phyloP scores from a whole-genome alignment of 2,888 invertebrate species.

The Mythimna ferrago region DNA sequence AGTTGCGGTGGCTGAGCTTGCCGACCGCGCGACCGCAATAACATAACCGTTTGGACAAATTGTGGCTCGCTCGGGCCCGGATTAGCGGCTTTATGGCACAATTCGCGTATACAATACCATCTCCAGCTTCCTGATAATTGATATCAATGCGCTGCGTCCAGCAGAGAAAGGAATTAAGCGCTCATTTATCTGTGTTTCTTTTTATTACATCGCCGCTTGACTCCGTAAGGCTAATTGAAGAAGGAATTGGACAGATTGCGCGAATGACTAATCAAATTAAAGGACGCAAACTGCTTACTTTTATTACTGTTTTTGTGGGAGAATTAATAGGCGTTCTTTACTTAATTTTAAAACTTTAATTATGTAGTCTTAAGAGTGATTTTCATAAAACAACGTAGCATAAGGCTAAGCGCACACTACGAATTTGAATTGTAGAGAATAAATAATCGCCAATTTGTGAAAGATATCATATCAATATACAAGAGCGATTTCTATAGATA shows the following conservation, averaged over 20 bases:
- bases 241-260: slow-evolving; percentile 66
- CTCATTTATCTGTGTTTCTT: slow-evolving; percentile 79
- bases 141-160: slow-evolving; percentile 85
- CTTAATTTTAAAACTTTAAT: neutral
- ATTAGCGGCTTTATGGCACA: slow-evolving; percentile 89
- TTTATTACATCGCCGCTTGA: slow-evolving; percentile 78
- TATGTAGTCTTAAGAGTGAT: neutral
- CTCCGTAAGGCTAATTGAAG: slow-evolving; percentile 68
- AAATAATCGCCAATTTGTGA: neutral
- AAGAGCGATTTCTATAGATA: no score
- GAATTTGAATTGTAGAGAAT: neutral
- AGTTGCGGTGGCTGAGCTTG: slow-evolving; percentile 80
- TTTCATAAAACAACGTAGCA: neutral
- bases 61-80: slow-evolving; percentile 84
- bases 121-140: slow-evolving; percentile 85
- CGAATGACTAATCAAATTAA: slow-evolving; percentile 68
- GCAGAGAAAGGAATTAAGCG: slow-evolving; percentile 80
- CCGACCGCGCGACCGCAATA: slow-evolving; percentile 88
- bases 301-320: slow-evolving; percentile 49
- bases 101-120: slow-evolving; percentile 81
- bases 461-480: neutral
- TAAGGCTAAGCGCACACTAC: neutral
- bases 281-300: slow-evolving; percentile 52
- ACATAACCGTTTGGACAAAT: slow-evolving; percentile 90
- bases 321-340: slow-evolving; percentile 3